These are phyloP conservation scores for Automeris io DNA, from an alignment of 2,888 invertebrate genomes.

Conservation along the genomic window DNA sequence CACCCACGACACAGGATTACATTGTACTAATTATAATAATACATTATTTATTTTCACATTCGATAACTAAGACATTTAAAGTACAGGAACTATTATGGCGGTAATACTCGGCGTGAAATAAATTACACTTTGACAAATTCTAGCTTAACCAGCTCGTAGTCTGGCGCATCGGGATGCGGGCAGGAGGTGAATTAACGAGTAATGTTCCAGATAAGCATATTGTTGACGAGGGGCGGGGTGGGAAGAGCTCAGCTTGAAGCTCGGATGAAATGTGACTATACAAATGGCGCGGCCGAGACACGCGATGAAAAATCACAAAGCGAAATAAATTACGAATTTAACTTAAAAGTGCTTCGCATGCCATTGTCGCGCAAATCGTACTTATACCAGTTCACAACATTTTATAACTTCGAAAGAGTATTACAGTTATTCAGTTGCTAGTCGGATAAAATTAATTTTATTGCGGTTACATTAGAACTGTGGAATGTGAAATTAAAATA, in stretches of 20 bases:
- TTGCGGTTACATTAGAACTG: not conserved
- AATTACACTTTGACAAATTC: slow-evolving; percentile 36
- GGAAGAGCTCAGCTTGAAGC: slow-evolving; percentile 21
- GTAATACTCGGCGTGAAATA: slow-evolving; percentile 24
- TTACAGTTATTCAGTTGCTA: not conserved
- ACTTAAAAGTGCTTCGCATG: slow-evolving; percentile 32
- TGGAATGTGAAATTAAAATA: not conserved
- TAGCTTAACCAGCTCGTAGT: slow-evolving; percentile 28
- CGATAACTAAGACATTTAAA: too few species aligned
- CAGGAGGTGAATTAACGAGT: slow-evolving; percentile 29
- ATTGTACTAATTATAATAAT: too few species aligned
- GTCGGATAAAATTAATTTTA: not conserved
- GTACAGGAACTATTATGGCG: slow-evolving; percentile 13
- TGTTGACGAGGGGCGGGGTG: slow-evolving; percentile 10
- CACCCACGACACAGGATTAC: too few species aligned
- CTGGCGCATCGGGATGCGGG: slow-evolving; percentile 31
- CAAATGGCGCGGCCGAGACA: slow-evolving; percentile 36
- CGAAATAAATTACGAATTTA: slow-evolving; percentile 45
- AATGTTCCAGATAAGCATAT: slow-evolving; percentile 34
- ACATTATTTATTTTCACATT: too few species aligned
- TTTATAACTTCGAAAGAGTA: slow-evolving; percentile 9
- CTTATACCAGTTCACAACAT: slow-evolving; percentile 8
- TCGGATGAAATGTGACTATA: slow-evolving; percentile 32
- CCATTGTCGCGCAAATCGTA: slow-evolving; percentile 22
- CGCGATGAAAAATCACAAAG: slow-evolving; percentile 50